Percentiles rank a stretch among this genome's conserved stretches.
Conservation (phyloP, 2,113 vertebrate genomes). For the Colius striatus region DNA sequence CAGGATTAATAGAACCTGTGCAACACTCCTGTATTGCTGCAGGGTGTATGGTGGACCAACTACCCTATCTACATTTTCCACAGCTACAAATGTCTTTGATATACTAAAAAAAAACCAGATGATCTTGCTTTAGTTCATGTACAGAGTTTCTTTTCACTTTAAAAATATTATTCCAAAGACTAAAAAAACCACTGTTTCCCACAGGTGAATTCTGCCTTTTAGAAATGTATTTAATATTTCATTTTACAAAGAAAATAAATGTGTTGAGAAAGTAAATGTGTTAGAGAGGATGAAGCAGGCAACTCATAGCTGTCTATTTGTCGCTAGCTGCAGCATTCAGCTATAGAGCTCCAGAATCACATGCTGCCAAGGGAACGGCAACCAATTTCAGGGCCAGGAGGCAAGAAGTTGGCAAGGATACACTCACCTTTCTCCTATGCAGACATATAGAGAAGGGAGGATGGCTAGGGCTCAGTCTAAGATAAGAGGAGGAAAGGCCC, state of each 20-base stretch:
- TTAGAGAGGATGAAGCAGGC: neutral
- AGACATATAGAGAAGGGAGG: neutral
- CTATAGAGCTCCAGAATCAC: neutral
- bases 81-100: neutral
- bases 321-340: neutral
- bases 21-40: neutral
- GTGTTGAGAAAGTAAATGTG: neutral
- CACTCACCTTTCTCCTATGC: neutral
- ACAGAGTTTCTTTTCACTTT: neutral
- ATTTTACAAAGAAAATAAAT: neutral
- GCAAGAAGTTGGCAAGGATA: conserved; percentile 29
- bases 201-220: neutral
- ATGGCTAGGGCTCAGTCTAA: neutral
- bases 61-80: neutral
- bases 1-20: neutral
- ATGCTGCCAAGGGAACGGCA: conserved; percentile 25
- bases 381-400: neutral
- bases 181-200: neutral
- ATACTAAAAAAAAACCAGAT: neutral
- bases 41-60: neutral
- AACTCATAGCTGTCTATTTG: neutral
- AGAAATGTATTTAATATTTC: neutral
- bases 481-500: neutral
- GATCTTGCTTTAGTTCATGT: neutral
- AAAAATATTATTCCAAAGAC: neutral